These are phyloP conservation scores for Spheniscus humboldti DNA, from an alignment of 2,797 vertebrate genomes.

Conservation along the genomic window DNA sequence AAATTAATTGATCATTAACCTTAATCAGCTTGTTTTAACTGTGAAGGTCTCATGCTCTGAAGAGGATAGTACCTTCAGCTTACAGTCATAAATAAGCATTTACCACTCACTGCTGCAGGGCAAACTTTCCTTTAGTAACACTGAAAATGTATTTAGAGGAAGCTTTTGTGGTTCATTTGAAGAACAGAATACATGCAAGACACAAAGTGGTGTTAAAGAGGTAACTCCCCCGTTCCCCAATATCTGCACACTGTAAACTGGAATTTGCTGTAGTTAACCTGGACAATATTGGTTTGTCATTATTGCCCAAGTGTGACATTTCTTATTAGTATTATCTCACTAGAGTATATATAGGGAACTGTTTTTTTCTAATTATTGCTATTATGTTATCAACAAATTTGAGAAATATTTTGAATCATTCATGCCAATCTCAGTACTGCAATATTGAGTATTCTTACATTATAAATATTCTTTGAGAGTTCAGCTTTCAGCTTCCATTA, in stretches of 20 bases:
- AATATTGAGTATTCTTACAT: not conserved
- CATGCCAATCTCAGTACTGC: not conserved
- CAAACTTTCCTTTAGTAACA: not conserved
- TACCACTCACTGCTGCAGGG: not conserved
- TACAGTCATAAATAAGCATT: not conserved
- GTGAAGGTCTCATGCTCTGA: constrained; percentile 19
- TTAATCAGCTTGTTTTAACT: constrained; percentile 26
- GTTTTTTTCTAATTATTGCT: not conserved
- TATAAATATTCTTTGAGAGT: not conserved
- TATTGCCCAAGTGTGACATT: not conserved
- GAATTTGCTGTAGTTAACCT: not conserved
- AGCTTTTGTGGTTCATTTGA: not conserved
- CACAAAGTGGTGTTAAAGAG: not conserved
- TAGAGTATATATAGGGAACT: not conserved
- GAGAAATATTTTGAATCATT: not conserved
- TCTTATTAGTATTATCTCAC: not conserved
- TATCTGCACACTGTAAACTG: not conserved
- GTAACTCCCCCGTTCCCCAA: not conserved
- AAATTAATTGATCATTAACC: constrained; percentile 47
- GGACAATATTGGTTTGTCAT: not conserved
- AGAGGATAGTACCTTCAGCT: not conserved
- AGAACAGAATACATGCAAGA: not conserved
- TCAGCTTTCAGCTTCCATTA: not conserved
- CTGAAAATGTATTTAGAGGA: not conserved
- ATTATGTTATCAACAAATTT: not conserved